Percentiles rank a stretch among this genome's conserved stretches.
phyloP scores from a whole-genome alignment of 1,140 invertebrate species.

The Phocides pigmalion region DNA sequence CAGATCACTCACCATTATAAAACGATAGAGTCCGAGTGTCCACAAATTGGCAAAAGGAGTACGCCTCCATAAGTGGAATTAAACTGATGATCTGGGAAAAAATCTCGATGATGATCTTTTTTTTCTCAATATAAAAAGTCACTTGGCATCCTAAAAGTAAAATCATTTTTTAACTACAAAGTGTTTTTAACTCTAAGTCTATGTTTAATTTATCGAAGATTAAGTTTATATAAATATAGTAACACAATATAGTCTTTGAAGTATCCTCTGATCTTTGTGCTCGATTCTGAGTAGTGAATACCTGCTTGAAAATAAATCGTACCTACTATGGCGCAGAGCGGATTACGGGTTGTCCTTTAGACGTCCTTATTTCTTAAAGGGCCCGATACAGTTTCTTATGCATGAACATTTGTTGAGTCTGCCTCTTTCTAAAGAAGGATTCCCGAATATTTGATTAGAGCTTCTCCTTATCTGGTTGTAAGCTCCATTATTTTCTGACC shows the following conservation, averaged over 20 bases:
- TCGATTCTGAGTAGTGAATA: constrained; percentile 1
- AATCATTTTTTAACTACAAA: no score
- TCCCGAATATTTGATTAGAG: constrained; percentile 70
- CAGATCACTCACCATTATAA: no score
- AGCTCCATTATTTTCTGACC: constrained; percentile 24
- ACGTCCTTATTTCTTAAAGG: constrained; percentile 67
- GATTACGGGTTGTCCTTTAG: constrained; percentile 62
- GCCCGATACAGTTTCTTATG: constrained; percentile 62
- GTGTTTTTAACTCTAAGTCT: no score
- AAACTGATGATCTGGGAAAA: no score
- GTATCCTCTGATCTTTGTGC: constrained; percentile 12
- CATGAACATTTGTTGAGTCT: constrained; percentile 50
- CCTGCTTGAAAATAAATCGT: constrained; percentile 44
- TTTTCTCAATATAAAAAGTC: no score
- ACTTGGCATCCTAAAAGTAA: no score
- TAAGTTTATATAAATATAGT: neutral
- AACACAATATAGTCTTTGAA: neutral
- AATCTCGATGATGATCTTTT: no score
- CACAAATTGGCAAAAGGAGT: no score
- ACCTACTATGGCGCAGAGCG: constrained; percentile 38
- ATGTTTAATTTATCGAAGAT: neutral
- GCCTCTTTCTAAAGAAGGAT: constrained; percentile 60
- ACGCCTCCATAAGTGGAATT: no score
- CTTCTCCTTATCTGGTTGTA: constrained; percentile 45
- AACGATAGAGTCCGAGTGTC: no score